These are phyloP conservation scores for Sebastes fasciatus DNA, from an alignment of 2,113 vertebrate species.

Conservation along the genomic window DNA sequence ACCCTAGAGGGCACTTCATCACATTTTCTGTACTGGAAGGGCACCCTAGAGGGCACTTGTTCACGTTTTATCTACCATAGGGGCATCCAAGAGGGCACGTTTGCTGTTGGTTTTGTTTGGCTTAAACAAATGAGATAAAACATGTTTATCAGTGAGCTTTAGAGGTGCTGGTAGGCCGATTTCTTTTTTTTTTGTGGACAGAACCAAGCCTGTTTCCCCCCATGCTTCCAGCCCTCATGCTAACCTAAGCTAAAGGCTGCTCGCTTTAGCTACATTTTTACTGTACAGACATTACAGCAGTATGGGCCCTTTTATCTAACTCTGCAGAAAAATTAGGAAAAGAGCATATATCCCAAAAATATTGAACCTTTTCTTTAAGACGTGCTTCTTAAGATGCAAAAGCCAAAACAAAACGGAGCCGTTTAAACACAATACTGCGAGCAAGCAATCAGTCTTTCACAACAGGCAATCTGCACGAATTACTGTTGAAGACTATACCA, in stretches of 20 bases:
- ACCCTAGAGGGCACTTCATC: no score
- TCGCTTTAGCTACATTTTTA: background rate
- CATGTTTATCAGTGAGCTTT: background rate
- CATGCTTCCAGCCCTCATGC: background rate
- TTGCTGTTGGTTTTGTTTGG: background rate
- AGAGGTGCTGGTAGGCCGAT: background rate
- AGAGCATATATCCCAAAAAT: background rate
- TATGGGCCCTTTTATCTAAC: background rate
- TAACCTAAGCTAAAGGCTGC: background rate
- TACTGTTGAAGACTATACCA: constrained; percentile 33
- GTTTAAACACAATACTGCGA: constrained; percentile 17
- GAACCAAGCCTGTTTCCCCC: background rate
- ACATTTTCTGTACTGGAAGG: no score
- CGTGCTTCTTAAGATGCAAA: background rate
- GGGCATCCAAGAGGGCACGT: no score
- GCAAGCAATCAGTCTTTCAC: constrained; percentile 20
- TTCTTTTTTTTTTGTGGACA: background rate
- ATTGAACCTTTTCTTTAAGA: background rate
- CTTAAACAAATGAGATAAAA: background rate
- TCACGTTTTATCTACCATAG: no score
- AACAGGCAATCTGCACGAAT: background rate
- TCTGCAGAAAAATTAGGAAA: background rate
- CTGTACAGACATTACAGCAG: no score
- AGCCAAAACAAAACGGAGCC: background rate
- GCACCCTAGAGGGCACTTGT: no score